phyloP scores from a whole-genome alignment of 2,113 vertebrate species.

The Ceuthmochares aereus region DNA sequence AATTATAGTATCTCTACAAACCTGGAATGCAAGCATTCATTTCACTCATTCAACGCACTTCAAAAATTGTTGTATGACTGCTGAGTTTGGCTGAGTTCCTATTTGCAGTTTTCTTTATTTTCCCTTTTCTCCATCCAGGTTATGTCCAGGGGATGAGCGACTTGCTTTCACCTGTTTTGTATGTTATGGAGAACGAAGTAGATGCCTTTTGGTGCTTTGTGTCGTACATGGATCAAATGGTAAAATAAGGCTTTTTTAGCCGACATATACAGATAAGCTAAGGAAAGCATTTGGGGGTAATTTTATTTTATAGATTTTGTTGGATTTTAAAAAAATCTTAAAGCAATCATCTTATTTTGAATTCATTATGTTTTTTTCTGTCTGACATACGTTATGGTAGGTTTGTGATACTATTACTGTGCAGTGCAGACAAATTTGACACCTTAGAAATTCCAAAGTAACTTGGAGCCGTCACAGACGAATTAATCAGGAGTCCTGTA shows the following conservation, averaged over 20 bases:
- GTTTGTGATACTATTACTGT: not conserved
- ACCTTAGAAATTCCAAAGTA: not conserved
- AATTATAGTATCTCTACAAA: not conserved
- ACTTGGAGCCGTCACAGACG: not conserved
- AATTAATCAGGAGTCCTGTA: not conserved
- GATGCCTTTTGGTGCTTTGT: conserved; percentile 98
- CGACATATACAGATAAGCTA: not conserved
- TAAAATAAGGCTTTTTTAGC: conserved; percentile 67
- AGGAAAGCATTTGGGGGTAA: not conserved
- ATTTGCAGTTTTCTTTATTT: not conserved
- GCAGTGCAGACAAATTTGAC: not conserved
- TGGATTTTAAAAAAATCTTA: accelerated
- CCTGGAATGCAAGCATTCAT: not conserved
- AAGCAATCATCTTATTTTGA: not conserved
- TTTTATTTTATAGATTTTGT: not conserved
- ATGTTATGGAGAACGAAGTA: conserved; percentile 96
- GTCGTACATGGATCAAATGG: conserved; percentile 96
- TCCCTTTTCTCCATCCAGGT: conserved; percentile 73
- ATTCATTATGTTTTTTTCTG: not conserved
- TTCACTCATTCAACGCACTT: not conserved
- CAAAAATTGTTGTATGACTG: not conserved
- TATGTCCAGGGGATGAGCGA: conserved; percentile 99
- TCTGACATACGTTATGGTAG: not conserved
- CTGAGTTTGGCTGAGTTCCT: not conserved
- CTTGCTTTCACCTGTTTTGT: conserved; percentile 93